Conservation (phyloP, 2,113 vertebrate species). For the Chrysemys picta region DNA sequence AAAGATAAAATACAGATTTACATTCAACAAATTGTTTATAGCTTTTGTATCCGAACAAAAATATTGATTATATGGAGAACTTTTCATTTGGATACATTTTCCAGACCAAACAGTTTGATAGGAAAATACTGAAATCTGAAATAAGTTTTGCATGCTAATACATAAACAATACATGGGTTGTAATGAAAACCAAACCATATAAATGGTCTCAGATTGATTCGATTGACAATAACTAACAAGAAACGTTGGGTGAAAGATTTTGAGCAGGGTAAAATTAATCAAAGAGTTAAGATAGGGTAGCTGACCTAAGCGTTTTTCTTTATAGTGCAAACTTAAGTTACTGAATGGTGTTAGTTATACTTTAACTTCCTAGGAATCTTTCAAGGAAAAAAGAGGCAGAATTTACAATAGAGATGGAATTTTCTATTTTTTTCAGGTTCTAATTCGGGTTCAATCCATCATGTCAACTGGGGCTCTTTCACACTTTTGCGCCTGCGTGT, state of each 20-base stretch:
- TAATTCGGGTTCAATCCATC: conserved; percentile 80
- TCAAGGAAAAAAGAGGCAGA: conserved; percentile 74
- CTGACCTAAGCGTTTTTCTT: conserved; percentile 82
- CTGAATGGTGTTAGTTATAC: conserved; percentile 92
- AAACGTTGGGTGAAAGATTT: conserved; percentile 61
- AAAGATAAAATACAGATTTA: neutral
- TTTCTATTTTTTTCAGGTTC: conserved; percentile 72
- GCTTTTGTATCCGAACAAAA: neutral
- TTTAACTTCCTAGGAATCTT: conserved; percentile 91
- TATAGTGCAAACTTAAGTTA: conserved; percentile 86
- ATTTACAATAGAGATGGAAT: conserved; percentile 79
- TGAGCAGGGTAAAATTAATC: conserved; percentile 50
- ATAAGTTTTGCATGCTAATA: neutral
- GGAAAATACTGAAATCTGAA: neutral
- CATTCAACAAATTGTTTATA: neutral
- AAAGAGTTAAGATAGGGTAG: conserved; percentile 74
- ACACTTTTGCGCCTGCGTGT: conserved; percentile 18
- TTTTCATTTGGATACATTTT: neutral
- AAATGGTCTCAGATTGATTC: conserved; percentile 49
- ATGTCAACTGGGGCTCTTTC: conserved; percentile 68
- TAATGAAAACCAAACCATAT: conserved; percentile 7
- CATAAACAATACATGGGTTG: neutral
- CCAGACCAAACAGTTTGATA: neutral
- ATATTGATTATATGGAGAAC: neutral
- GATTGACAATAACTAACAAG: conserved; percentile 41